These are phyloP conservation scores for Samia ricini DNA, from an alignment of 1,140 invertebrate genomes.

Conservation along the genomic window DNA sequence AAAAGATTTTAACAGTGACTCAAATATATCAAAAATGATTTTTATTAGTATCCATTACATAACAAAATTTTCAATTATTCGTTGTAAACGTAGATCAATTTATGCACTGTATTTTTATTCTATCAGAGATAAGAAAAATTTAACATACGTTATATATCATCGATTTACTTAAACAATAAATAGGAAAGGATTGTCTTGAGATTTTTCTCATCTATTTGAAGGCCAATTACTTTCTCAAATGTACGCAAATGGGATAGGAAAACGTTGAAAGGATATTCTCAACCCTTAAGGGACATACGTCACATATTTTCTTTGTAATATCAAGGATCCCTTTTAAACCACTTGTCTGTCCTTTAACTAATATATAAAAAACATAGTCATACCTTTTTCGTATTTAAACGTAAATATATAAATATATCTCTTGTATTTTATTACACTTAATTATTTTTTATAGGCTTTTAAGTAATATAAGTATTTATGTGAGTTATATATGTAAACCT, in stretches of 20 bases:
- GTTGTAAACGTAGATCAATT: no score
- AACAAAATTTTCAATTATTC: no score
- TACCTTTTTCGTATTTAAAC: no score
- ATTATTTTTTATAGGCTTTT: no score
- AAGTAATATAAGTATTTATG: no score
- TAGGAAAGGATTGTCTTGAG: background rate
- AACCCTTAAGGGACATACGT: slow-evolving; percentile 23
- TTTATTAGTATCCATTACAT: no score
- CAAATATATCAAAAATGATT: no score
- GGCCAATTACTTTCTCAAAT: slow-evolving; percentile 25
- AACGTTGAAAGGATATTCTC: slow-evolving; percentile 22
- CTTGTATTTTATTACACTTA: no score
- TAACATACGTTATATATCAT: background rate
- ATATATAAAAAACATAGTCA: background rate
- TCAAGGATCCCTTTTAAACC: slow-evolving; percentile 23
- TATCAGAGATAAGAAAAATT: background rate
- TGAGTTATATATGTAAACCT: no score
- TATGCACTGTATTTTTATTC: background rate
- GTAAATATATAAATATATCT: no score
- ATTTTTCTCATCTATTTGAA: slow-evolving; percentile 11
- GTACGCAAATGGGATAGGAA: slow-evolving; percentile 20
- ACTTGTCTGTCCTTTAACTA: slow-evolving; percentile 3
- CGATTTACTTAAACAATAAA: background rate
- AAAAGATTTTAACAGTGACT: no score
- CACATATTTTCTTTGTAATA: slow-evolving; percentile 29